These are phyloP conservation scores for Tribolium castaneum DNA, from an alignment of 1,140 invertebrate genomes.

Conservation along the genomic window DNA sequence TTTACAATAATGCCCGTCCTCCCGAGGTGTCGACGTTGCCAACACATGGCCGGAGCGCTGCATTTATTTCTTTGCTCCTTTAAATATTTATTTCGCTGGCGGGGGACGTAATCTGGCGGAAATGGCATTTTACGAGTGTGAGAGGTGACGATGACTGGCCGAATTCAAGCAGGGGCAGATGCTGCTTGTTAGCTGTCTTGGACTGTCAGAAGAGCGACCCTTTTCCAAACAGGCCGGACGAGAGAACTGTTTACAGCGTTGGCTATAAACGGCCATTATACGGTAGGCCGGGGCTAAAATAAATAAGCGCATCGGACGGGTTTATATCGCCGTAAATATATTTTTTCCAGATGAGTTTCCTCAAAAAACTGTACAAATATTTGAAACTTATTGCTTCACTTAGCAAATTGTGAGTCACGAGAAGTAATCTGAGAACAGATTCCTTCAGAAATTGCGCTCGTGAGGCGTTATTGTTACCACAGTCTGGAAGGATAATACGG, in stretches of 20 bases:
- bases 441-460: neutral
- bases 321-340: constrained; percentile 17
- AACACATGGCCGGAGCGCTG: constrained; percentile 60
- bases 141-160: neutral
- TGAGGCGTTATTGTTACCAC: neutral
- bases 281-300: constrained; percentile 6
- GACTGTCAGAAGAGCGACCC: constrained; percentile 17
- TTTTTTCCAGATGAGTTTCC: neutral
- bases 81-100: constrained; percentile 52
- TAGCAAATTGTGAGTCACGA: neutral
- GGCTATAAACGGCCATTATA: constrained; percentile 16
- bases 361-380: no score
- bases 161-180: neutral
- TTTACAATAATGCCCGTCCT: constrained; percentile 5
- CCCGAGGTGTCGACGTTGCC: constrained; percentile 47
- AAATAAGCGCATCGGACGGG: constrained; percentile 27
- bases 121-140: neutral
- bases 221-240: constrained; percentile 10
- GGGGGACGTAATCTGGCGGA: neutral
- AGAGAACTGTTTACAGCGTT: constrained; percentile 17
- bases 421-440: neutral
- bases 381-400: no score
- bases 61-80: constrained; percentile 51
- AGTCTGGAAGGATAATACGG: neutral
- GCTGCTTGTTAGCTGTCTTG: constrained; percentile 18